Percentiles rank a stretch among this genome's conserved stretches.
phyloP scores from a whole-genome alignment of 2,888 invertebrate genomes.

The Caenorhabditis panamensis region DNA sequence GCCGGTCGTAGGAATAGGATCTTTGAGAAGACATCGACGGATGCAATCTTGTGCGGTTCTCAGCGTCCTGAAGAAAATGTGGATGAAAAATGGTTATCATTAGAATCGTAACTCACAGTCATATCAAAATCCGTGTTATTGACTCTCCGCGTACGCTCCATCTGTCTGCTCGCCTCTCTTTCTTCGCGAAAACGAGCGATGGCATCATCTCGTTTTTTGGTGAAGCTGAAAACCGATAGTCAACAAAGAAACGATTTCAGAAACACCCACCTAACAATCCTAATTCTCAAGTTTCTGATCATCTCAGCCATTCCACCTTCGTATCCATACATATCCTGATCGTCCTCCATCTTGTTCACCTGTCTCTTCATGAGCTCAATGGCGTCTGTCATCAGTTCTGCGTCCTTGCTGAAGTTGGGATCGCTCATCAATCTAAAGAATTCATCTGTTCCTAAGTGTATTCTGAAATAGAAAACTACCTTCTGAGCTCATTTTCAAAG shows the following conservation, averaged over 20 bases:
- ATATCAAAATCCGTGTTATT: background rate
- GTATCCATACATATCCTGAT: background rate
- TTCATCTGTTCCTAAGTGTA: no score
- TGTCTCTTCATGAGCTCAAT: background rate
- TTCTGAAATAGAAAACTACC: background rate
- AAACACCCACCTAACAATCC: background rate
- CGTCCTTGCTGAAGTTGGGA: background rate
- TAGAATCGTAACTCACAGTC: background rate
- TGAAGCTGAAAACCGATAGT: background rate
- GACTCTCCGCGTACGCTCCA: background rate
- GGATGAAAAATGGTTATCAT: no score
- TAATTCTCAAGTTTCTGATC: background rate
- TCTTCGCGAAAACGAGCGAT: background rate
- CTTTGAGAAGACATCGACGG: background rate
- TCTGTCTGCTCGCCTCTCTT: slow-evolving; percentile 1
- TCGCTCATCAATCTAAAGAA: background rate
- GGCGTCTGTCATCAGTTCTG: background rate
- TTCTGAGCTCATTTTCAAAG: background rate
- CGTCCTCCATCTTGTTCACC: background rate
- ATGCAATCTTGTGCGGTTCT: slow-evolving; percentile 7
- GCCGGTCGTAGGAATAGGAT: slow-evolving; percentile 1
- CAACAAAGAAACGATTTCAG: background rate
- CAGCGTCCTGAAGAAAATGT: slow-evolving; percentile 7
- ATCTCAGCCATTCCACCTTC: background rate
- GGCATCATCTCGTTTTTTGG: background rate